These are phyloP conservation scores for Hiodon alosoides DNA, from an alignment of 2,113 vertebrate genomes.

Conservation along the genomic window DNA sequence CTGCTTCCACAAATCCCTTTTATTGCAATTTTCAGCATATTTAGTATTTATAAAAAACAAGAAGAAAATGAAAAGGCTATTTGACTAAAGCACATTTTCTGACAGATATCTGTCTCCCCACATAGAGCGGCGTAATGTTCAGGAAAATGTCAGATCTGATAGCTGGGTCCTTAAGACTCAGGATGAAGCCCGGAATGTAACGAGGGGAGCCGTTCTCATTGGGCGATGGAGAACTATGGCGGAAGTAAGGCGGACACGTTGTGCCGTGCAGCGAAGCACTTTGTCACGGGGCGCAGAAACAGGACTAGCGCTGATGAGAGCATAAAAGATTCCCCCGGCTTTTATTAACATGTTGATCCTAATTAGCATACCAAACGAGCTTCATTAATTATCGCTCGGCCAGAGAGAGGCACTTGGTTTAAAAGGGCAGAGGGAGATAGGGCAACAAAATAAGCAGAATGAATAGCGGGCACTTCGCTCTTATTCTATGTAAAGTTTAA, in stretches of 20 bases:
- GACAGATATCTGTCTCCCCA: constrained; percentile 44
- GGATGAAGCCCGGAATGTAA: constrained; percentile 15
- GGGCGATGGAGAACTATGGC: too few relatives aligned
- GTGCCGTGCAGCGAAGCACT: constrained; percentile 1
- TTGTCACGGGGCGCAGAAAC: constrained; percentile 6
- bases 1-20: too few relatives aligned
- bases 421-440: constrained; percentile 48
- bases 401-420: constrained; percentile 51
- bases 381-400: constrained; percentile 57
- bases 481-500: constrained; percentile 32
- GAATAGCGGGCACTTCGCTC: constrained; percentile 14
- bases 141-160: constrained; percentile 66
- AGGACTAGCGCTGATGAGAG: constrained; percentile 1
- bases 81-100: constrained; percentile 58
- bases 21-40: too few relatives aligned
- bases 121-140: constrained; percentile 51
- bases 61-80: constrained; percentile 37
- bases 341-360: constrained; percentile 54
- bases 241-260: constrained; percentile 28
- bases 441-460: constrained; percentile 8
- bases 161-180: constrained; percentile 59
- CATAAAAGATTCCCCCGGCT: constrained; percentile 40
- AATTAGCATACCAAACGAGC: constrained; percentile 62
- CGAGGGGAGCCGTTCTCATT: not conserved
- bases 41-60: not conserved